These are phyloP conservation scores for Hippocampus kuda DNA, from an alignment of 2,797 vertebrate genomes.

Conservation along the genomic window DNA sequence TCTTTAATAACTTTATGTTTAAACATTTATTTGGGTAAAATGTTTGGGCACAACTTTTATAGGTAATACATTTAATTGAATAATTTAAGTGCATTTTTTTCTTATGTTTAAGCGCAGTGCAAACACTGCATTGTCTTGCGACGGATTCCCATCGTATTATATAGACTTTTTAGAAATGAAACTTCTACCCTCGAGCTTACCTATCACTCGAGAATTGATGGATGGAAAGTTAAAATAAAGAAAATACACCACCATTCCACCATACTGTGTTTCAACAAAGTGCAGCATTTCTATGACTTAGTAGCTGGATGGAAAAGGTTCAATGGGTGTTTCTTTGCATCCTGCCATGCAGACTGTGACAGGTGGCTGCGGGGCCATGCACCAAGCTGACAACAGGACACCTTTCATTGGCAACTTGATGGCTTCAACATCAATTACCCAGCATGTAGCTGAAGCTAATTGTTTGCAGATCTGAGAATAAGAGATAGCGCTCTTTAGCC, in stretches of 20 bases:
- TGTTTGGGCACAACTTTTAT: too few relatives aligned
- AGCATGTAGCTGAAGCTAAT: slow-evolving; percentile 63
- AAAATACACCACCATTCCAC: not conserved
- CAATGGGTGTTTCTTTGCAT: slow-evolving; percentile 14
- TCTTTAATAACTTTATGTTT: too few relatives aligned
- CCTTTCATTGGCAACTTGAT: slow-evolving; percentile 40
- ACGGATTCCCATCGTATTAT: too few relatives aligned
- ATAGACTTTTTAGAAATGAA: too few relatives aligned
- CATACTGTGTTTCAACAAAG: not conserved
- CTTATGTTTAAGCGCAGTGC: too few relatives aligned
- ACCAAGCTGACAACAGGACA: slow-evolving; percentile 51
- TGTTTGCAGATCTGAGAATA: slow-evolving; percentile 91
- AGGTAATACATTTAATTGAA: too few relatives aligned
- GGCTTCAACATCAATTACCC: slow-evolving; percentile 57
- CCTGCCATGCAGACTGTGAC: slow-evolving; percentile 49
- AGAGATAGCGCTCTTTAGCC: slow-evolving; percentile 77
- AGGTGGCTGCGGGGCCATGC: slow-evolving; percentile 54
- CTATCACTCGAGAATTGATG: too few relatives aligned
- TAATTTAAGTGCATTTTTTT: too few relatives aligned
- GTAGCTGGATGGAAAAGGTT: slow-evolving; percentile 6
- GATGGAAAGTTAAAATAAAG: not conserved
- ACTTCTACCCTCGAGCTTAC: too few relatives aligned
- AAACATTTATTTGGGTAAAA: too few relatives aligned
- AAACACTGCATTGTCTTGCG: too few relatives aligned
- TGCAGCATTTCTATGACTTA: not conserved